A percentile compares a stretch with the other conserved stretches of the same genome.
Evolutionary conservation across 2,797 vertebrate genomes (phyloP).

Genomic region (Triplophysa yarkandensis): DNA sequence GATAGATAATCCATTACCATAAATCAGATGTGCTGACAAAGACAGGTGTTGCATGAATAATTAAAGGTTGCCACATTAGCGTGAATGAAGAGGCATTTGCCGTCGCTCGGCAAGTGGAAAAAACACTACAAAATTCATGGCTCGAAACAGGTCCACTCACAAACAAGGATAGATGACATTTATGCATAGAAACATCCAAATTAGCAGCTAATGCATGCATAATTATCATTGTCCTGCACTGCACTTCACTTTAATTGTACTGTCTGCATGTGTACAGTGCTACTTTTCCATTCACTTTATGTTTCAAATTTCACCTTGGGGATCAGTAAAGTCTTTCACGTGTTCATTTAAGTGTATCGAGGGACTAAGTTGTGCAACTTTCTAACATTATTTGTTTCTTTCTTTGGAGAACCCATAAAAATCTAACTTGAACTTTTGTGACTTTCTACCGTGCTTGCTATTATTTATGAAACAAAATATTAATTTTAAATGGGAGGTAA

Average conservation of each 20-base stretch:
- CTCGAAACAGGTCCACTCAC: constrained; percentile 22
- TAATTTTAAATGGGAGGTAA: too few species aligned
- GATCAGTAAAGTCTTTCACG: constrained; percentile 11
- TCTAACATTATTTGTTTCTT: too few species aligned
- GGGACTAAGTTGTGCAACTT: background rate
- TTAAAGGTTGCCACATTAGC: constrained; percentile 78
- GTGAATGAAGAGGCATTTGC: constrained; percentile 56
- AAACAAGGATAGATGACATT: constrained; percentile 20
- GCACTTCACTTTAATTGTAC: background rate
- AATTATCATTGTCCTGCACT: constrained; percentile 27
- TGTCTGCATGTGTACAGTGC: background rate
- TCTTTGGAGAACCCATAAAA: too few species aligned
- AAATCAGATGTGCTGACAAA: constrained; percentile 75
- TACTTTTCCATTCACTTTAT: background rate
- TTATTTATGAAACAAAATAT: too few species aligned
- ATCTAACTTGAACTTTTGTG: too few species aligned
- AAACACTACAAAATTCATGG: constrained; percentile 52
- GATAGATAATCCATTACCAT: constrained; percentile 81
- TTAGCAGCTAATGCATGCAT: constrained; percentile 35
- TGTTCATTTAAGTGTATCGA: background rate
- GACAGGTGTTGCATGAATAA: constrained; percentile 82
- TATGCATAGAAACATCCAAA: constrained; percentile 35
- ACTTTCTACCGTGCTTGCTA: too few species aligned
- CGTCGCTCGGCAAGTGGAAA: constrained; percentile 61
- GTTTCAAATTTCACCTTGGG: constrained; percentile 20